A percentile compares a stretch with the other conserved stretches of the same genome.
phyloP scores from a whole-genome alignment of 2,797 vertebrate genomes.

The Mus spretus region DNA sequence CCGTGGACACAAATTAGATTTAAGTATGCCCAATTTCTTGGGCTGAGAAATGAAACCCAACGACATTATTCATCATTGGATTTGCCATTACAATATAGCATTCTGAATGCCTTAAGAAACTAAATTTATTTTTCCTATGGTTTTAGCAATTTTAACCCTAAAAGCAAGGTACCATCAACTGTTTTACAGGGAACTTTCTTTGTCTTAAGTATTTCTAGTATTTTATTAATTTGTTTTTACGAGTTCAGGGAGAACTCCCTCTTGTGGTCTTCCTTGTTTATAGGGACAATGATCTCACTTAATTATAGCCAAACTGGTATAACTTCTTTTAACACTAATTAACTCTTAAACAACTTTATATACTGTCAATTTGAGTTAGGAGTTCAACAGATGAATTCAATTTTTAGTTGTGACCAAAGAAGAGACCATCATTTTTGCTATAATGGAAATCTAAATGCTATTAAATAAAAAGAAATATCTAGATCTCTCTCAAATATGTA shows the following conservation, averaged over 20 bases:
- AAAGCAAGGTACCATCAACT: background rate
- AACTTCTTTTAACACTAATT: background rate
- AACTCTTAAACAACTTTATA: background rate
- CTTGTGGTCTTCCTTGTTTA: background rate
- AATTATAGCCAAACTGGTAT: background rate
- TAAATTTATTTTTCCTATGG: conserved; percentile 22
- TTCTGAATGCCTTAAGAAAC: conserved; percentile 6
- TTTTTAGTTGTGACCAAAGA: background rate
- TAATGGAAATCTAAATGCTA: conserved; percentile 46
- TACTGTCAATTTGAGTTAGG: background rate
- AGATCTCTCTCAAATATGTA: conserved; percentile 6
- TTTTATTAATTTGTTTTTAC: background rate
- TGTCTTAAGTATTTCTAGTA: background rate
- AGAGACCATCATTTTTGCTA: conserved; percentile 36
- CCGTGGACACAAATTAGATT: background rate
- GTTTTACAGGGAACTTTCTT: background rate
- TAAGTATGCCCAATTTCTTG: conserved; percentile 7
- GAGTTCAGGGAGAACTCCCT: background rate
- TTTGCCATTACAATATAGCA: conserved; percentile 16
- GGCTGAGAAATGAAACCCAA: background rate
- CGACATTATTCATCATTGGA: background rate
- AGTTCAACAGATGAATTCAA: background rate
- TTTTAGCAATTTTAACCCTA: background rate
- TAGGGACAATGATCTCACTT: background rate
- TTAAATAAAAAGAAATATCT: background rate